Evolutionary conservation across 2,888 invertebrate species (phyloP), one percentile per base, ranked within the genome.

Genomic region (Ectemnius lituratus): DNA sequence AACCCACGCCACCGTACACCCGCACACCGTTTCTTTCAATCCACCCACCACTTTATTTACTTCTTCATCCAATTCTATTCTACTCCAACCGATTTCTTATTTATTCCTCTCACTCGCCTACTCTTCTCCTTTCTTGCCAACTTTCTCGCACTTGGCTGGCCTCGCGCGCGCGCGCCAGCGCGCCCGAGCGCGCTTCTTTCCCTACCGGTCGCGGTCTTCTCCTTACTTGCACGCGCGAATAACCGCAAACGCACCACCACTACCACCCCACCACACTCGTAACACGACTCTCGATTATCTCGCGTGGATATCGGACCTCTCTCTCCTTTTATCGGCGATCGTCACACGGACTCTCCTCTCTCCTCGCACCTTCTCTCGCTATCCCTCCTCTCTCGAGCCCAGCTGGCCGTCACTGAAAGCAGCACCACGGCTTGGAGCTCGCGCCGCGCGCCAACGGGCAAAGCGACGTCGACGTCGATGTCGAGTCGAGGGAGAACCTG

Each of bases 391-490:
- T 52, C 16, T 52, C n/a, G 52, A 14, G 14, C 37, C 37, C 37
- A 37, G 37, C 37, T 37, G 37, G 37, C 60, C 56, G 76, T 77
- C 76, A 77, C 76, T 75, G 63, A 37, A 6, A 60, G 58, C 67
- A 37, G 46, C 20, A 63, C 46, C 20, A 63, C 46, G 52, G 47
- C n/a, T 47, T 57, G 65, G 59, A 59, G 16, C n/a, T 46, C 67
- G 67, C 56, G 67, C 57, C 58, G 58, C 56, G 64, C 20, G 57
- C 56, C 71, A 57, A 68, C 68, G 59, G 57, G 45, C 37, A 49
- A 18, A 61, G 62, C 64, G 18, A 56, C 23, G 47, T n/a, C 23
- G 49, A 16, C 46, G n/a, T 23, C 52, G 60, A 13, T 52, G n/a
- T 47, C 62, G n/a, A 18, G 57, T 23, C 23, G 61, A 28, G 58